Evolutionary conservation across 1,140 invertebrate species (phyloP).

Genomic region (Conopomorpha cramerella): DNA sequence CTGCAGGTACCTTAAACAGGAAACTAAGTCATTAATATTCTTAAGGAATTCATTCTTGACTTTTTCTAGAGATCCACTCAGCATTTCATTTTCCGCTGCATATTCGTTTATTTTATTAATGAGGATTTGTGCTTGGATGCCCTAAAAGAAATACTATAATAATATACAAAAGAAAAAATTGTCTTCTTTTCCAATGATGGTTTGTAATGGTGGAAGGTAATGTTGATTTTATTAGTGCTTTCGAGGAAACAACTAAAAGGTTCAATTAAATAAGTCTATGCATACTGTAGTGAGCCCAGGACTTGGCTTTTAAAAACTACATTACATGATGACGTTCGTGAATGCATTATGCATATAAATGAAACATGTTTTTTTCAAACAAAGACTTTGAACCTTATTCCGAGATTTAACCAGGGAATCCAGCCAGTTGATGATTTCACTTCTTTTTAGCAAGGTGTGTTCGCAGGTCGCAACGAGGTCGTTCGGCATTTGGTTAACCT

Average conservation of each 20-base stretch:
- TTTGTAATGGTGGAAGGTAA: too few relatives aligned
- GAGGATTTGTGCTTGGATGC: slow-evolving; percentile 17
- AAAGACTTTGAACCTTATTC: slow-evolving; percentile 17
- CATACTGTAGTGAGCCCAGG: too few relatives aligned
- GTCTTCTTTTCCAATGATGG: too few relatives aligned
- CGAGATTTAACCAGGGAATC: slow-evolving; percentile 21
- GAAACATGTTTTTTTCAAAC: neutral
- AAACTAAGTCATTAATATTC: slow-evolving; percentile 21
- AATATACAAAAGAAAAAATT: too few relatives aligned
- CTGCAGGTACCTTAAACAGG: slow-evolving; percentile 31
- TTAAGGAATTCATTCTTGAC: slow-evolving; percentile 26
- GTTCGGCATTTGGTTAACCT: slow-evolving; percentile 27
- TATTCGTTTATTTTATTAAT: slow-evolving; percentile 38
- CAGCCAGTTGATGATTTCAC: slow-evolving; percentile 38
- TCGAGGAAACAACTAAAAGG: too few relatives aligned
- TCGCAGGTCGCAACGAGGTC: slow-evolving; percentile 32
- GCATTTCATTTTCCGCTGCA: slow-evolving; percentile 34
- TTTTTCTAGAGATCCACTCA: slow-evolving; percentile 18
- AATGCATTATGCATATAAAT: neutral
- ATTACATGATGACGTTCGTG: neutral
- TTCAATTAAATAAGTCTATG: too few relatives aligned
- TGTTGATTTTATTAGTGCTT: too few relatives aligned
- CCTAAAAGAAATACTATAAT: slow-evolving; percentile 13
- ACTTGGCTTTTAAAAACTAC: slow-evolving; percentile 1
- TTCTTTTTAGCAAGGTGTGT: slow-evolving; percentile 24